Evolutionary conservation across 1,140 invertebrate genomes (phyloP), one percentile per base, ranked within the genome.

Genomic region (Oncopeltus fasciatus): DNA sequence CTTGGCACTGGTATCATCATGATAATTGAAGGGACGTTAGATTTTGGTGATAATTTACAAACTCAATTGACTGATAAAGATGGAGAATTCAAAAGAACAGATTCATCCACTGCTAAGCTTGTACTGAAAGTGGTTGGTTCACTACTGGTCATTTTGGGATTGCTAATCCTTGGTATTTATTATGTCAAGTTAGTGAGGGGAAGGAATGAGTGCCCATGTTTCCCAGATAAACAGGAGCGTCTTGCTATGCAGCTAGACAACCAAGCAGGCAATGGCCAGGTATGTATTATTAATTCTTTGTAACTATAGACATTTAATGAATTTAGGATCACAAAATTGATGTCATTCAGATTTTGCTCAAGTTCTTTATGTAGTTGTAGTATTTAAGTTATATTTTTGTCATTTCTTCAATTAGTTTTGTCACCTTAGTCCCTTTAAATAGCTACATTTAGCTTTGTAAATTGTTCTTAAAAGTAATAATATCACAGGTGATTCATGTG

Each of bases 231-330:
- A 64, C 69, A 70, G 27, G 69, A 71, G 60, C 44, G 68, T 16
- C 60, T 71, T 11, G 69, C 69, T 9, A 64, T 70, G 26, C 69
- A 72, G 33, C 61, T 71, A 33, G 70, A 71, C 58, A 69, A 59
- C 47, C 70, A 72, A 63, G 66, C 58, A 43, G 65, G 65, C 2
- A 72, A 72, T 66, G 71, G 71, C 62, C 71, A 72, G 68, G 71
- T 72, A 65, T 66, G 66, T 51, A 43, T 63, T 14, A 56, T 26
- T 18, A 44, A 57, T 47, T 57, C 11, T 44, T 38, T 38, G n/a
- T n/a, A n/a, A n/a, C n/a, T n/a, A n/a, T n/a, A n/a, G n/a, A n/a
- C n/a, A n/a, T n/a, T n/a, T n/a, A n/a, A n/a, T n/a, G n/a, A n/a
- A n/a, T n/a, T n/a, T n/a, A n/a, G n/a, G n/a, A n/a, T n/a, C n/a